Conservation (phyloP, 1,140 invertebrate genomes). For the Cheumatopsyche charites region DNA sequence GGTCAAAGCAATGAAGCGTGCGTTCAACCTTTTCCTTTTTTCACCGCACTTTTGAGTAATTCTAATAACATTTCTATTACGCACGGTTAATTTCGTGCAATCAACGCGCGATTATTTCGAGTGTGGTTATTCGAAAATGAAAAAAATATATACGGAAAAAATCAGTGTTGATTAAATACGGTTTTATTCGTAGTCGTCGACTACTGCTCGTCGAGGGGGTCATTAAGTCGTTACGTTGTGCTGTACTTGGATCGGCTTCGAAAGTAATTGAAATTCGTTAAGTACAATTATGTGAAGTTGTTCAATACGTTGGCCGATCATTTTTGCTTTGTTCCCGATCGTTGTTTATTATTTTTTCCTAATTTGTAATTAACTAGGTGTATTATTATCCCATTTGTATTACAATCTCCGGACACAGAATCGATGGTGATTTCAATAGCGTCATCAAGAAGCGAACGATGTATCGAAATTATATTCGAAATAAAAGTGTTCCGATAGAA, state of each 20-base stretch:
- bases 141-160: not conserved
- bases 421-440: no score
- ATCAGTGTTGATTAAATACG: conserved; percentile 15
- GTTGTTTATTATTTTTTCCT: no score
- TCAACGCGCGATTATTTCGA: conserved; percentile 6
- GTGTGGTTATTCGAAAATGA: not conserved
- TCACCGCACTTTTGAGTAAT: not conserved
- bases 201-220: not conserved
- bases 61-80: conserved; percentile 7
- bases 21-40: not conserved
- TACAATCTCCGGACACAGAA: no score
- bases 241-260: conserved; percentile 1
- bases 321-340: no score
- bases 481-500: not conserved
- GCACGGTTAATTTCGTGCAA: conserved; percentile 11
- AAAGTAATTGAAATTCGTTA: conserved; percentile 24
- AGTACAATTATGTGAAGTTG: not conserved
- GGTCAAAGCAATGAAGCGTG: conserved; percentile 10
- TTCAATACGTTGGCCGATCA: no score
- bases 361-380: no score
- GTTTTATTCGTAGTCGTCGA: not conserved
- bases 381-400: no score
- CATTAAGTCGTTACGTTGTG: conserved; percentile 12
- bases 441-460: no score
- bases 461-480: no score